Evolutionary conservation across 2,888 invertebrate species (phyloP).

Genomic region (Pheosia tremula): DNA sequence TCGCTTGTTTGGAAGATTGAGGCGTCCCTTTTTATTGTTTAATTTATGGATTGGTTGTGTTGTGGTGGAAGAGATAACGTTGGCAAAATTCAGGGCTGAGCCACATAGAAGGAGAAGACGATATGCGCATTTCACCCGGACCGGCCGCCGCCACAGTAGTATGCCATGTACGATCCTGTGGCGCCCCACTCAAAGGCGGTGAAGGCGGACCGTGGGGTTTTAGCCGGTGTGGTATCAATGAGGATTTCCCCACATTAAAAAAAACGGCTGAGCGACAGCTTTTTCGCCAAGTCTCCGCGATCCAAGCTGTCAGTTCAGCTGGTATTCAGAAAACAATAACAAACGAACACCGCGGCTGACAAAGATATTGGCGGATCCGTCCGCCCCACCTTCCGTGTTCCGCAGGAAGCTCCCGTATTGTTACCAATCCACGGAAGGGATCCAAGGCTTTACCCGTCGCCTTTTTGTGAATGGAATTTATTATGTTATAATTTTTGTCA

Average conservation of each 20-base stretch:
- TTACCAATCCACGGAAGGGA: slow-evolving; percentile 46
- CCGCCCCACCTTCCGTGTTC: slow-evolving; percentile 51
- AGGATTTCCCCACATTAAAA: too few relatives aligned
- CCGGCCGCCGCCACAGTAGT: too few relatives aligned
- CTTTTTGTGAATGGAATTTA: slow-evolving; percentile 43
- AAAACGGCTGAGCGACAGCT: too few relatives aligned
- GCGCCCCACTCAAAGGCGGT: too few relatives aligned
- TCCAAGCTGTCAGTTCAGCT: slow-evolving; percentile 13
- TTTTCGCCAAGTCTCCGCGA: not conserved
- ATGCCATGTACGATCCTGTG: too few relatives aligned
- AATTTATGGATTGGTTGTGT: slow-evolving; percentile 22
- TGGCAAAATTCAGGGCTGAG: too few relatives aligned
- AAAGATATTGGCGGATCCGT: slow-evolving; percentile 49
- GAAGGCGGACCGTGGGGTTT: too few relatives aligned
- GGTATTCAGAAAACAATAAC: slow-evolving; percentile 30
- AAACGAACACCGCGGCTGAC: slow-evolving; percentile 28
- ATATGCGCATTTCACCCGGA: too few relatives aligned
- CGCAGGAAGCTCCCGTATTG: slow-evolving; percentile 50
- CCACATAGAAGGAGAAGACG: too few relatives aligned
- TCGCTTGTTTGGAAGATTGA: slow-evolving; percentile 35
- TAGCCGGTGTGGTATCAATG: too few relatives aligned
- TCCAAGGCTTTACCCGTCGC: slow-evolving; percentile 26
- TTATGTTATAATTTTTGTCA: slow-evolving; percentile 41
- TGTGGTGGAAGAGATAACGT: not conserved
- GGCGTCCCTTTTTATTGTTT: slow-evolving; percentile 26